phyloP scores from a whole-genome alignment of 2,113 vertebrate species.

The Riparia riparia region DNA sequence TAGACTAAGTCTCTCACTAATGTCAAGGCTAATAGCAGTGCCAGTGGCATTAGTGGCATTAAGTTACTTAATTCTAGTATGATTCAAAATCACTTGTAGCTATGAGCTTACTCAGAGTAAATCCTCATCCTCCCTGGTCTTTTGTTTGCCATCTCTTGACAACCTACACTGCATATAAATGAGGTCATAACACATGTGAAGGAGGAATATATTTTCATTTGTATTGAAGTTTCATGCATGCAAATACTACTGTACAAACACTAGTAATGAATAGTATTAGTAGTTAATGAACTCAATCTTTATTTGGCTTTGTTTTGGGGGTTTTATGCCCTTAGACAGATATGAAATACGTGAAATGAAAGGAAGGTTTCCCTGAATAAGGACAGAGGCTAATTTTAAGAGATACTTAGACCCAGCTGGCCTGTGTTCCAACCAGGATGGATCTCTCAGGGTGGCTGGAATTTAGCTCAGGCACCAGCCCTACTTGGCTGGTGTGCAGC shows the following conservation, averaged over 20 bases:
- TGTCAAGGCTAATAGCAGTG: not conserved
- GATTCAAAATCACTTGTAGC: conserved; percentile 50
- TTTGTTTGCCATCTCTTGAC: conserved; percentile 34
- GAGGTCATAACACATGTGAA: not conserved
- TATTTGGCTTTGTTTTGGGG: not conserved
- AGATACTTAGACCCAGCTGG: not conserved
- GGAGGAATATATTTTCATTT: conserved; percentile 7
- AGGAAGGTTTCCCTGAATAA: not conserved
- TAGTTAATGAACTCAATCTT: not conserved
- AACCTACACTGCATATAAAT: not conserved
- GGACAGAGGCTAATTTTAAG: not conserved
- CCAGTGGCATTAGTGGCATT: conserved; percentile 42
- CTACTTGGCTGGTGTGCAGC: not conserved
- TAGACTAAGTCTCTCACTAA: conserved; percentile 5
- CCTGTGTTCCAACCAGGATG: not conserved
- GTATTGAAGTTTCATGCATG: not conserved
- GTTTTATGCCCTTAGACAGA: not conserved
- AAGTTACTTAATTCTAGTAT: conserved; percentile 59
- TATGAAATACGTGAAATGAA: not conserved
- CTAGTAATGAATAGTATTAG: not conserved
- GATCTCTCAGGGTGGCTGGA: not conserved
- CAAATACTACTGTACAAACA: not conserved
- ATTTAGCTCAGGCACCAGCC: not conserved
- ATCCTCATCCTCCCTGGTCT: conserved; percentile 32
- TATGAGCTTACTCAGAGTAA: conserved; percentile 31